Conservation (phyloP, 2,797 vertebrate species). For the Semaprochilodus insignis region DNA sequence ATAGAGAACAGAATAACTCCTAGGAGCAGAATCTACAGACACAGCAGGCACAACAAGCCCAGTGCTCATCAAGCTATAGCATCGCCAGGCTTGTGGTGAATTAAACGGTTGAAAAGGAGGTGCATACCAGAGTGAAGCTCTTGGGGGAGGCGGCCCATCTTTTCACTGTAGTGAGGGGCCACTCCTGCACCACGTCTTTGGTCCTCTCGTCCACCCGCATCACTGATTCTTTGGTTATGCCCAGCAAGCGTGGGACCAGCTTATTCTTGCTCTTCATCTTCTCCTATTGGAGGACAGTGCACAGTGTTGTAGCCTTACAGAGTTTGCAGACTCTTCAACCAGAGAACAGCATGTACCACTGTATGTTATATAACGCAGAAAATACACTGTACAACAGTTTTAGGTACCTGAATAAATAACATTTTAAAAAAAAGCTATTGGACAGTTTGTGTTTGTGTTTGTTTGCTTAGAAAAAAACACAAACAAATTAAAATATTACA, state of each 20-base stretch:
- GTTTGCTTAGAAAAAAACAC: too few relatives aligned
- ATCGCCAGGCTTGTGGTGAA: neutral
- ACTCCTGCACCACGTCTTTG: conserved; percentile 97
- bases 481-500: too few relatives aligned
- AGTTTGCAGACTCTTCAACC: too few relatives aligned
- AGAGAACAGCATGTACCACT: too few relatives aligned
- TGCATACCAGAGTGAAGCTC: conserved; percentile 95
- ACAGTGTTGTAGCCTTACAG: neutral
- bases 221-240: conserved; percentile 97
- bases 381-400: too few relatives aligned
- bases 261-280: conserved; percentile 99
- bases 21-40: neutral
- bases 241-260: conserved; percentile 93
- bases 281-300: conserved; percentile 80
- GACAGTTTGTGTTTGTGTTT: too few relatives aligned
- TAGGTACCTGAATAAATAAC: too few relatives aligned
- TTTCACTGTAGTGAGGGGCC: conserved; percentile 97
- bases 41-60: neutral
- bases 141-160: conserved; percentile 99
- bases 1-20: neutral
- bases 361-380: too few relatives aligned
- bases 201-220: conserved; percentile 98
- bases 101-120: neutral
- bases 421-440: too few relatives aligned
- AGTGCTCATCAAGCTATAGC: neutral